Conservation (phyloP, 92 coral and sea anemone genomes). For the Chrysogorgia sp. region DNA sequence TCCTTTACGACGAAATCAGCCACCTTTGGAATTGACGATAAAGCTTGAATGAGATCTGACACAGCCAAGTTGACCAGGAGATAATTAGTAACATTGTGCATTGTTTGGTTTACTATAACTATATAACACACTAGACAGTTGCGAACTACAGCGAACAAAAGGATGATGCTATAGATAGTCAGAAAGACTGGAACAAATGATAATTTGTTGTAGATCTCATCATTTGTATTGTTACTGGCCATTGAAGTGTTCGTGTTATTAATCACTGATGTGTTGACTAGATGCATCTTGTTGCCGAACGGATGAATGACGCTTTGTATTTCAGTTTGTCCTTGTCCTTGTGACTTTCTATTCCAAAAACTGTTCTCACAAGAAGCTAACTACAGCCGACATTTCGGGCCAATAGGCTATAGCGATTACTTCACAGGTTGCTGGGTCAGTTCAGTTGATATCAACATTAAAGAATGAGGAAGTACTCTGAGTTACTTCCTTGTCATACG, state of each 20-base stretch:
- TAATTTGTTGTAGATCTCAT: not conserved
- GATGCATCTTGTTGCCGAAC: not conserved
- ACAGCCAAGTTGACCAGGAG: slow-evolving; percentile 31
- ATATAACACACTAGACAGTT: slow-evolving; percentile 24
- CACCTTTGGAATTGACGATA: slow-evolving; percentile 13
- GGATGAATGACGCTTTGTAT: no score
- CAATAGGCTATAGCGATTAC: no score
- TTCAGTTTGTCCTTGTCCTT: no score
- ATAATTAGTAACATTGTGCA: slow-evolving; percentile 31
- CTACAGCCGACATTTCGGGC: no score
- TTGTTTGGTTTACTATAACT: not conserved
- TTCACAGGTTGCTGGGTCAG: no score
- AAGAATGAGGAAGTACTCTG: no score
- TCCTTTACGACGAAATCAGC: slow-evolving; percentile 24
- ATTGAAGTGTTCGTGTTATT: not conserved
- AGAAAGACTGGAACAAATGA: slow-evolving; percentile 3
- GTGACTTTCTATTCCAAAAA: no score
- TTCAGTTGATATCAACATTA: no score
- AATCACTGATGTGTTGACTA: not conserved
- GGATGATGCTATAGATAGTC: slow-evolving; percentile 10
- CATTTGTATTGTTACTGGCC: not conserved
- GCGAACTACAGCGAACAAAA: slow-evolving; percentile 20
- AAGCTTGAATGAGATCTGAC: slow-evolving; percentile 40
- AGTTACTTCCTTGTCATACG: no score
- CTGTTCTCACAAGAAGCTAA: no score